Evolutionary conservation across 2,888 invertebrate species (phyloP).

Genomic region (Heliothis peltigera): DNA sequence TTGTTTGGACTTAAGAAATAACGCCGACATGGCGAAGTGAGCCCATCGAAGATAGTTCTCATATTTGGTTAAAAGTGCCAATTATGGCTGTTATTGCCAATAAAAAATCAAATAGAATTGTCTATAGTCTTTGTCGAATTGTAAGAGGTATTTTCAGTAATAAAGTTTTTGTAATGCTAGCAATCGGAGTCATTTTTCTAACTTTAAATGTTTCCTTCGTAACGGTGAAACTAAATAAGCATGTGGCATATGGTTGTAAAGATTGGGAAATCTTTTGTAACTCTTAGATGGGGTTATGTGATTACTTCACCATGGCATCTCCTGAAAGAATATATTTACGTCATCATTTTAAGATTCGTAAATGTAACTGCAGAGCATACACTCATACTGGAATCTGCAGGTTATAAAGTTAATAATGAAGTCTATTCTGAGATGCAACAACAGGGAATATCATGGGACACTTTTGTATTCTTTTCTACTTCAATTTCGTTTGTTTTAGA

Average conservation of each 20-base stretch:
- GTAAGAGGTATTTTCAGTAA: constrained; percentile 25
- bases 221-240: constrained; percentile 5
- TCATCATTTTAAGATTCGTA: no score
- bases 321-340: no score
- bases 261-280: background rate
- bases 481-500: no score
- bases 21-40: constrained; percentile 16
- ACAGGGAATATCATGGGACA: no score
- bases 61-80: constrained; percentile 35
- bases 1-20: constrained; percentile 38
- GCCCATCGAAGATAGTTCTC: constrained; percentile 21
- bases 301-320: no score
- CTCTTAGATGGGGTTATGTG: no score
- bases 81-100: constrained; percentile 36
- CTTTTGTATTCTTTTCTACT: no score
- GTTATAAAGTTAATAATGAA: no score
- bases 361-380: no score
- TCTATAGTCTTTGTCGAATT: constrained; percentile 53
- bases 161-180: constrained; percentile 46
- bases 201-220: constrained; percentile 10
- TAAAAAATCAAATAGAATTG: constrained; percentile 47
- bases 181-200: constrained; percentile 11
- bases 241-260: background rate
- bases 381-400: no score
- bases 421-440: no score